Evolutionary conservation across 2,888 invertebrate species (phyloP), one percentile per base, ranked within the genome.

Genomic region (Proisotoma minuta): DNA sequence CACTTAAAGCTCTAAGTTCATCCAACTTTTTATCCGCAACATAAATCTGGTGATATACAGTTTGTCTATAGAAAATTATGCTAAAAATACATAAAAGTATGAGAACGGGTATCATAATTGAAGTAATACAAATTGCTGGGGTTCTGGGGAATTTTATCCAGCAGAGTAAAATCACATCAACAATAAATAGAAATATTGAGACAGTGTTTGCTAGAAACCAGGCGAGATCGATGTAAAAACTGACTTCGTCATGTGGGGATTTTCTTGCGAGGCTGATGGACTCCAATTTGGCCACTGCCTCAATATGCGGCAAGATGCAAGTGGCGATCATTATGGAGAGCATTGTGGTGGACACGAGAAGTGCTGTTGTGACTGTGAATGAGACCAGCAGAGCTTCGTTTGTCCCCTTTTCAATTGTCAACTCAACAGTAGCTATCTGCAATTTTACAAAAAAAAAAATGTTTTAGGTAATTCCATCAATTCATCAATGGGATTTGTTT

Each of bases 361-460:
- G 56, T 2, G 73, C 67, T 4, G 73, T 73, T 3, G 68, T 65
- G 1, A 67, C 59, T 12, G 70, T 61, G 62, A 73, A 73, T 1
- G 67, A 58, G 15, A 63, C 59, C 10, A 73, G 50, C 2, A 73
- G 58, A n/a, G 43, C 26, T 26, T 63, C 58, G 28, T 49, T 59
- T 0, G 58, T 59, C 26, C 49, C 49, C 27, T 58, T 49, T 23
- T 52, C 59, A 15, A 70, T 63, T 26, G 69, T 61, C 23, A 73
- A 56, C 40, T 73, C 73, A 8, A 73, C 73, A n/a, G 71, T 73
- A 8, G 73, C 73, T 12, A 72, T 69, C 72, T 72, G 57, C 26
- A 28, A 24, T 10, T 28, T 28, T 18, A 12, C 24, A 24, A 50
- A 27, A 8, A 29, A 34, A 5, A 34, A 8, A 34, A 34, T 34